Base-by-base conservation (phyloP, 30 jellyfish, hydroid and myxozoan genomes). In the Aurelia sp. region DNA sequence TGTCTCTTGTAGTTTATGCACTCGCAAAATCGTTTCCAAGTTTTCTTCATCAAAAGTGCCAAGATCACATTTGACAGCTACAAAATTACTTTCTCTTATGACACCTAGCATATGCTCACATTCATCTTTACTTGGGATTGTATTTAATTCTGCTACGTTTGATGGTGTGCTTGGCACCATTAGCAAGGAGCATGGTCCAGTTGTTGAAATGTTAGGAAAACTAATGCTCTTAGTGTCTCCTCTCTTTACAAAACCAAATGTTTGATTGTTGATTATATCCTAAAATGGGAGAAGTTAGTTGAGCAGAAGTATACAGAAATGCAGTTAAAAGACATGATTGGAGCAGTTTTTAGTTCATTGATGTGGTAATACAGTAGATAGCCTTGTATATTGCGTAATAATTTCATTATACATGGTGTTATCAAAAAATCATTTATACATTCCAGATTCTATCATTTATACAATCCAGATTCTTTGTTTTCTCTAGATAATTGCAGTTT, bases 91-190 rank as follows among this genome's bases (percentile, higher is more conserved):
- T 59, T 11, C 68, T 59, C 22, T 59, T 59, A 21, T 6, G 27
- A 59, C 68, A 59, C 68, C 68, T 21, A 59, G 68, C 68, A 59
- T 59, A 59, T 59, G 68, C 24, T 59, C 68, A 59, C 68, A 59
- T 6, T 59, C 68, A 59, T 59, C 22, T 59, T 59, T 59, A 59
- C 22, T 17, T 4, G 68, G 68, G 22, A 59, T 59, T 4, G 20
- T 59, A 59, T 11, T 11, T 59, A 59, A 59, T 11, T 59, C 68
- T 59, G 68, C 22, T 59, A 59, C 68, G 13, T 59, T 59, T 59
- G 68, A 59, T 59, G 68, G 68, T 59, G 68, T 59, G 27, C 13
- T 4, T 59, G 68, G 10, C 27, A 59, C 68, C 6, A 30, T 59
- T 11, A 59, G 68, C 68, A 59, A 11, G 68, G 68, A 59, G 13